Evolutionary conservation across 2,797 vertebrate species (phyloP).

Genomic region (Steatocranus sp.): DNA sequence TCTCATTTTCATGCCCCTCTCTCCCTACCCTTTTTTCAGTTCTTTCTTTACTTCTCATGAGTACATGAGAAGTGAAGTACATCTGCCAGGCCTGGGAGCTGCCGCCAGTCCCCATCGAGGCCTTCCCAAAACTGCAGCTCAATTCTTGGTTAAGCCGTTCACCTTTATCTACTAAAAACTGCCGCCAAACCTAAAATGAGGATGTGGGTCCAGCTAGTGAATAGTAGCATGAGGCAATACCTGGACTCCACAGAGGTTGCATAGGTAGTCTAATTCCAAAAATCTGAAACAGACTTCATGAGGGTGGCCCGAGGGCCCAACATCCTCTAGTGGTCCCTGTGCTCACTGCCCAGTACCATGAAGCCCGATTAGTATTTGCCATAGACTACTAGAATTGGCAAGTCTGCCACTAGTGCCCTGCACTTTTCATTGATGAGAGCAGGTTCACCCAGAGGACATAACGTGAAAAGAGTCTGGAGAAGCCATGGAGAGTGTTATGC

Average conservation of each 20-base stretch:
- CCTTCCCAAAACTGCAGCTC: not conserved
- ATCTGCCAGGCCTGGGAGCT: not conserved
- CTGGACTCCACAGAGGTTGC: not conserved
- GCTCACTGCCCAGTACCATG: not conserved
- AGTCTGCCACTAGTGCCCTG: not conserved
- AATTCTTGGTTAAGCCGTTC: not conserved
- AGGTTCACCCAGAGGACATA: not conserved
- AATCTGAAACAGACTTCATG: not conserved
- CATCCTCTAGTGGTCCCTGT: not conserved
- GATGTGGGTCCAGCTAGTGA: not conserved
- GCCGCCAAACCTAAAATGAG: not conserved
- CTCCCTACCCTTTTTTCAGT: fast-evolving
- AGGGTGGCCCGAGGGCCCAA: not conserved
- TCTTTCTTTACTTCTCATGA: not conserved
- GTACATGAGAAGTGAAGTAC: no score
- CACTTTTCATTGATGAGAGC: not conserved
- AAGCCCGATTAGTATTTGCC: not conserved
- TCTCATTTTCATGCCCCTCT: not conserved
- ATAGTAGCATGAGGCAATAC: not conserved
- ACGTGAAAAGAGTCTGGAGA: not conserved
- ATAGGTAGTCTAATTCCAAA: not conserved
- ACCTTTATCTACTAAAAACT: not conserved
- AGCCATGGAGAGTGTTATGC: not conserved
- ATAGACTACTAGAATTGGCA: not conserved
- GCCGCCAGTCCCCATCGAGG: not conserved